A percentile compares a stretch with the other conserved stretches of the same genome.
Evolutionary conservation across 2,888 invertebrate genomes (phyloP).

Genomic region (Bombylius major): DNA sequence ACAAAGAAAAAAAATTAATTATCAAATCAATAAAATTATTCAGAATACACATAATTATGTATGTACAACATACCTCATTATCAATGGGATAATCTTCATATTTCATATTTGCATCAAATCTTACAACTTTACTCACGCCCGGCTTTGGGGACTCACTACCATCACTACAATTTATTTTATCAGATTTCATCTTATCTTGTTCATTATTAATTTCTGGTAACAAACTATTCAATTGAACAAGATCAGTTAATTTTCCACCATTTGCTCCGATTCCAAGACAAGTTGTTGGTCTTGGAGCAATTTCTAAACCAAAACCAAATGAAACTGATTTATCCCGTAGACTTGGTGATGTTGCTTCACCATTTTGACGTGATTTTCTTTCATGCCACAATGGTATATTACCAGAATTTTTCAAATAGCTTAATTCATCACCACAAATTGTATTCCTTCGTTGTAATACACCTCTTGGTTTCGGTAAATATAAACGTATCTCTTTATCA

Average conservation of each 20-base stretch:
- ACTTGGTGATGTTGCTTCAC: slow-evolving; percentile 42
- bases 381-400: slow-evolving; percentile 57
- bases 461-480: slow-evolving; percentile 61
- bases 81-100: slow-evolving; percentile 31
- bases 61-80: slow-evolving; percentile 29
- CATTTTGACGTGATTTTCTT: slow-evolving; percentile 43
- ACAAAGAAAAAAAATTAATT: neutral
- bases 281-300: slow-evolving; percentile 54
- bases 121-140: slow-evolving; percentile 35
- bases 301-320: slow-evolving; percentile 61
- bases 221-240: slow-evolving; percentile 14
- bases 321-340: slow-evolving; percentile 65
- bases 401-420: slow-evolving; percentile 26
- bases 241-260: slow-evolving; percentile 18
- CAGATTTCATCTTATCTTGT: neutral
- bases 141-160: slow-evolving; percentile 23
- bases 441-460: slow-evolving; percentile 73
- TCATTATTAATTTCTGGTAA: slow-evolving; percentile 11
- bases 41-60: neutral
- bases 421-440: slow-evolving; percentile 70
- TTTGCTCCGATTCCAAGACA: slow-evolving; percentile 41
- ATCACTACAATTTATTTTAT: neutral
- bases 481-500: slow-evolving; percentile 43
- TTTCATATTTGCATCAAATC: slow-evolving; percentile 35
- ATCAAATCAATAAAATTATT: neutral